phyloP scores from a whole-genome alignment of 2,113 vertebrate genomes.

The Tetrax tetrax region DNA sequence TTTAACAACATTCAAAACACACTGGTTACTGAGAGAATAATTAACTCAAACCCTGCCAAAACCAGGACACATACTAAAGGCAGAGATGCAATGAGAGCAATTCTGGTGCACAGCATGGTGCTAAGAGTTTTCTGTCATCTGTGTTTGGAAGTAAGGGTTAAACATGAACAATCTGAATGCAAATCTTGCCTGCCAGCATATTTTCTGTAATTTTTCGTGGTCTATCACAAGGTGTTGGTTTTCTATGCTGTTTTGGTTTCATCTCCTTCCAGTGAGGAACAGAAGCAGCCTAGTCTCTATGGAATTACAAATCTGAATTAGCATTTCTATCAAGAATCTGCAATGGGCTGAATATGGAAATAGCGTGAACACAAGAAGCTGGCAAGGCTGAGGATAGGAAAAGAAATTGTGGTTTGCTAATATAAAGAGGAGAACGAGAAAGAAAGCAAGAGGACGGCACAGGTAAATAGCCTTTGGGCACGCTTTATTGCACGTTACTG shows the following conservation, averaged over 20 bases:
- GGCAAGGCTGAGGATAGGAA: background rate
- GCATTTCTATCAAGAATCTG: background rate
- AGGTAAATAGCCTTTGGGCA: background rate
- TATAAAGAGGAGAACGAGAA: background rate
- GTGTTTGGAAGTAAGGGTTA: background rate
- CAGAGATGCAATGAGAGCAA: background rate
- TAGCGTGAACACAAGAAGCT: background rate
- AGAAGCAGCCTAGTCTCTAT: background rate
- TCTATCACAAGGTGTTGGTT: background rate
- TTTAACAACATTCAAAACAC: too few relatives aligned
- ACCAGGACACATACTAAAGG: background rate
- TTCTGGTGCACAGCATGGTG: background rate
- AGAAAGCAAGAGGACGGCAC: background rate
- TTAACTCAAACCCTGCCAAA: too few relatives aligned
- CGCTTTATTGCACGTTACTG: background rate
- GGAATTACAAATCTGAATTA: background rate
- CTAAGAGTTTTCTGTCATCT: background rate
- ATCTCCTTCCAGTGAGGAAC: background rate
- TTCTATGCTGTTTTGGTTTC: background rate
- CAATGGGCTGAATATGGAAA: background rate
- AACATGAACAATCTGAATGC: background rate
- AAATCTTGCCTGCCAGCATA: background rate
- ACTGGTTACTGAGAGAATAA: too few relatives aligned
- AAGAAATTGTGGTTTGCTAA: background rate
- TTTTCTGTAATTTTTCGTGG: background rate